Evolutionary conservation across 1,140 invertebrate species (phyloP).

Genomic region (Drosophila sulfurigaster): DNA sequence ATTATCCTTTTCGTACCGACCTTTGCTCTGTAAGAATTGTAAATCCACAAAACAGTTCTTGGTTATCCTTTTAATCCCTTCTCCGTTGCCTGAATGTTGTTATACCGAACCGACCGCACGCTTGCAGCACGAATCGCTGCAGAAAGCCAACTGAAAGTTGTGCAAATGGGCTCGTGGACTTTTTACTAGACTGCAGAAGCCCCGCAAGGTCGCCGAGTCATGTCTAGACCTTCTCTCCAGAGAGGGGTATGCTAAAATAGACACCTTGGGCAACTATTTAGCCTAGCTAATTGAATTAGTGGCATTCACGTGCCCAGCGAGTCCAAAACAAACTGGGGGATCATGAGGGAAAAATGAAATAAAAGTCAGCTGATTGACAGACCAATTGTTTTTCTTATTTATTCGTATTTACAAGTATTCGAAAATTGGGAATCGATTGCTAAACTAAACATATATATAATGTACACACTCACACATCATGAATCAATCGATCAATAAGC

Average conservation of each 20-base stretch:
- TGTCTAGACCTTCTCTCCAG: conserved; percentile 11
- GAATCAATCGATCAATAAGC: conserved; percentile 27
- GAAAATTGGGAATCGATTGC: conserved; percentile 55
- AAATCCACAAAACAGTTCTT: neutral
- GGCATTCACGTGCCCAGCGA: conserved; percentile 64
- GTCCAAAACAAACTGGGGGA: conserved; percentile 2
- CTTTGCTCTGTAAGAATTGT: conserved; percentile 14
- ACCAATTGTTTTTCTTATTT: conserved; percentile 78
- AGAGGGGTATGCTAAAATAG: conserved; percentile 16
- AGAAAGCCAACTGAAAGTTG: conserved; percentile 81
- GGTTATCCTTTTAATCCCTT: conserved; percentile 26
- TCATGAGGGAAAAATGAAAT: conserved; percentile 33
- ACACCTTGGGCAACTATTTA: conserved; percentile 71
- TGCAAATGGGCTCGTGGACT: conserved; percentile 57
- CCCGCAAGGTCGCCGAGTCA: conserved; percentile 47
- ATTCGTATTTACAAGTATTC: conserved; percentile 74
- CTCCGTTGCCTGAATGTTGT: conserved; percentile 1
- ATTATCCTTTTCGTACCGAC: conserved; percentile 17
- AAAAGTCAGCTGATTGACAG: conserved; percentile 77
- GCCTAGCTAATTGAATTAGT: conserved; percentile 73
- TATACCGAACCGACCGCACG: conserved; percentile 63
- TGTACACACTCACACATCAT: conserved; percentile 33
- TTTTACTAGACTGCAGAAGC: conserved; percentile 69
- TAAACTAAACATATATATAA: conserved; percentile 51
- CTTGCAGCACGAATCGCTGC: conserved; percentile 75